phyloP scores from a whole-genome alignment of 92 coral and sea anemone genomes.

The Scolanthus callimorphus region DNA sequence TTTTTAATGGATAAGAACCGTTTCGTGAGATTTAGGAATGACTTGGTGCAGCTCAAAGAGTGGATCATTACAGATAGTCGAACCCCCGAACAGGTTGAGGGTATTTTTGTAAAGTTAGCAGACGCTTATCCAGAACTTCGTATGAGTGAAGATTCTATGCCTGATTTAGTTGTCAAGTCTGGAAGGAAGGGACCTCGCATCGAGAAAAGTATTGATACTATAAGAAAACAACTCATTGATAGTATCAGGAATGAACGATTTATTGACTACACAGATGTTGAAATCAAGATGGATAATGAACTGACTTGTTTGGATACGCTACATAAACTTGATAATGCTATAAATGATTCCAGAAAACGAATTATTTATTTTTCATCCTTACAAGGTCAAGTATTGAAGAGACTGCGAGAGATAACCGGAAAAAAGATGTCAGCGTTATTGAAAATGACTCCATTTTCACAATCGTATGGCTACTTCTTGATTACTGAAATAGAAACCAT shows the following conservation, averaged over 20 bases:
- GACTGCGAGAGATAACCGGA: constrained; percentile 11
- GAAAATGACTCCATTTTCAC: constrained; percentile 16
- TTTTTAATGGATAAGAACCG: too few relatives aligned
- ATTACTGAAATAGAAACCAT: too few relatives aligned
- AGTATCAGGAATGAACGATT: not conserved
- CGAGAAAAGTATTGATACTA: not conserved
- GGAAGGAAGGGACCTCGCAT: not conserved
- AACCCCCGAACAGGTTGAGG: too few relatives aligned
- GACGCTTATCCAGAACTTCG: too few relatives aligned
- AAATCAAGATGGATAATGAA: constrained; percentile 12
- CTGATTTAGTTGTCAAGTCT: constrained; percentile 1
- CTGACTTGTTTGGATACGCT: constrained; percentile 18
- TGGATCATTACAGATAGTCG: too few relatives aligned
- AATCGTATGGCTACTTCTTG: constrained; percentile 8
- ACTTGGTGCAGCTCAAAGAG: too few relatives aligned
- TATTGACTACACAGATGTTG: not conserved
- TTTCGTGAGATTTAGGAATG: too few relatives aligned
- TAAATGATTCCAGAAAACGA: constrained; percentile 3
- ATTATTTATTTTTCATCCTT: constrained; percentile 14
- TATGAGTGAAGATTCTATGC: too few relatives aligned
- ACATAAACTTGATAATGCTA: constrained; percentile 1
- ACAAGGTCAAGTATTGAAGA: constrained; percentile 8
- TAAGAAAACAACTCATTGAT: not conserved
- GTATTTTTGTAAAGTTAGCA: too few relatives aligned
- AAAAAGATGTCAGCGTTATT: constrained; percentile 12